These are phyloP conservation scores for Camponotus vicinus DNA, from an alignment of 1,140 invertebrate species.

Conservation along the genomic window DNA sequence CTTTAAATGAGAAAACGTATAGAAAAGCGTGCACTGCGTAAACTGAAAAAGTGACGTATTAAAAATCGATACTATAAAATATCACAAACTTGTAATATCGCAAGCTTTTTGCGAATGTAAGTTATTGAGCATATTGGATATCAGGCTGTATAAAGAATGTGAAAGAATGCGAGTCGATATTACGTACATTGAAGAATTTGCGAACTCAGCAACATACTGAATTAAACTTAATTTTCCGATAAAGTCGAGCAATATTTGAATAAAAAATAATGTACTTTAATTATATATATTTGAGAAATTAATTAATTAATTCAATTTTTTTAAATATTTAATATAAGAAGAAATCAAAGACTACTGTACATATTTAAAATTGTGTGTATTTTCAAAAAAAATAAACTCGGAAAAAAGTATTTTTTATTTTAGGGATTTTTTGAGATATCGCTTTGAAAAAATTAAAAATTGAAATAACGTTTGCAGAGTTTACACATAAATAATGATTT, in stretches of 20 bases:
- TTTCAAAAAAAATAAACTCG: no score
- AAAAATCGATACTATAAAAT: slow-evolving; percentile 14
- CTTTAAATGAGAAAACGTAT: background rate
- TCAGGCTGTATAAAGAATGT: background rate
- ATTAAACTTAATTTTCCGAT: slow-evolving; percentile 25
- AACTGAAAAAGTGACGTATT: background rate
- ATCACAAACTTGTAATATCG: slow-evolving; percentile 12
- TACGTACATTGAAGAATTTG: slow-evolving; percentile 48
- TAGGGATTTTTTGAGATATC: no score
- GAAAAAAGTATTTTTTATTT: no score
- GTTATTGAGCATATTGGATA: background rate
- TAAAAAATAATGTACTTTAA: slow-evolving; percentile 23
- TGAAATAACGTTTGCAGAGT: no score
- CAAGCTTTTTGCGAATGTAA: background rate
- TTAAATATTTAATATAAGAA: no score
- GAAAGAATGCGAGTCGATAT: slow-evolving; percentile 45
- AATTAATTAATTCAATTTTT: no score
- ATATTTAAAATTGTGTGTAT: no score
- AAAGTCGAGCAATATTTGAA: background rate
- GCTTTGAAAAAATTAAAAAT: no score
- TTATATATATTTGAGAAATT: background rate
- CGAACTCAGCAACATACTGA: slow-evolving; percentile 35
- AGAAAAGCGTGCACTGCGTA: background rate
- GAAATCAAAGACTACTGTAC: no score
- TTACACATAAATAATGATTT: no score